phyloP scores from a whole-genome alignment of 2,797 vertebrate species.

The Pygocentrus nattereri region DNA sequence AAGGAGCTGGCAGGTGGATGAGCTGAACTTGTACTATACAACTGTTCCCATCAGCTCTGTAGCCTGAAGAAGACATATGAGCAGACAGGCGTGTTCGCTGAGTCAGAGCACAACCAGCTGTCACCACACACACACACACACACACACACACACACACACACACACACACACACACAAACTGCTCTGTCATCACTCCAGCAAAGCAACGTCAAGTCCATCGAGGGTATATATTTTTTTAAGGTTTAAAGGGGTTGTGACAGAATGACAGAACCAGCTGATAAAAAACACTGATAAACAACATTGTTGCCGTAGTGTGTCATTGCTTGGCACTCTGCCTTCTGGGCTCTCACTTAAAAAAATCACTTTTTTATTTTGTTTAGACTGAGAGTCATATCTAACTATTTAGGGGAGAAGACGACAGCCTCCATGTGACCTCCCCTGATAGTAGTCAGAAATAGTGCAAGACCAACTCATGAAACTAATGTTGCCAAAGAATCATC shows the following conservation, averaged over 20 bases:
- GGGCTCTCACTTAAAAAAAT: no score
- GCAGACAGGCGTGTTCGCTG: background rate
- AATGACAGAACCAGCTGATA: background rate
- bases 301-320: background rate
- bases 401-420: no score
- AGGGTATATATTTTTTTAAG: background rate
- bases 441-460: no score
- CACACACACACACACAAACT: background rate
- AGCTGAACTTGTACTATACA: conserved; percentile 25
- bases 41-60: conserved; percentile 24
- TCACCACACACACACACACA: background rate
- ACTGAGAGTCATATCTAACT: no score
- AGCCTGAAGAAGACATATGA: conserved; percentile 27
- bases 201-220: background rate
- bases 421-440: no score
- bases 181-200: background rate
- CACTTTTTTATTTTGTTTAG: no score
- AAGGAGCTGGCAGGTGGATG: conserved; percentile 33
- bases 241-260: background rate
- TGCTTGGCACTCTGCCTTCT: background rate
- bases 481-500: no score
- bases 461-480: no score
- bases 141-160: no score
- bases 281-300: background rate
- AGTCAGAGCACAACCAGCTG: background rate